phyloP scores from a whole-genome alignment of 1,140 invertebrate genomes.

The Acromyrmex heyeri region DNA sequence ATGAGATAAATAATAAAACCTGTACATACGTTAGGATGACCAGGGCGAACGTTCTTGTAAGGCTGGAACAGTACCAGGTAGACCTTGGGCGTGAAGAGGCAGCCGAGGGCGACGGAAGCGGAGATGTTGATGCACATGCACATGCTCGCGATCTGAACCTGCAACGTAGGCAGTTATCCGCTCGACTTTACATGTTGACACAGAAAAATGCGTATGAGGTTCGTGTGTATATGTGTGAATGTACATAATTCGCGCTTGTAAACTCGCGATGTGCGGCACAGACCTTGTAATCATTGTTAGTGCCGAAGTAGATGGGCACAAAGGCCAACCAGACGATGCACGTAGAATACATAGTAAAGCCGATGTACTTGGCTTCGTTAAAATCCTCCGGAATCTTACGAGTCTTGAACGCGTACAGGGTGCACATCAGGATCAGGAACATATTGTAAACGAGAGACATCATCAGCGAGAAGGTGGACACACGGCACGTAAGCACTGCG shows the following conservation, averaged over 20 bases:
- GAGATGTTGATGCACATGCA: slow-evolving; percentile 93
- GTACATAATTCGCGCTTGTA: neutral
- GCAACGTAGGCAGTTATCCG: slow-evolving; percentile 69
- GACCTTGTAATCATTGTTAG: slow-evolving; percentile 89
- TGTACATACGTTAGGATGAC: slow-evolving; percentile 83
- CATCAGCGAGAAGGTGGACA: slow-evolving; percentile 90
- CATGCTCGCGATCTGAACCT: slow-evolving; percentile 93
- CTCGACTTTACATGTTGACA: slow-evolving; percentile 59
- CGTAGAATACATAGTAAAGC: slow-evolving; percentile 93
- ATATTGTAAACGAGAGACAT: slow-evolving; percentile 93
- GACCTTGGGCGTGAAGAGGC: slow-evolving; percentile 93
- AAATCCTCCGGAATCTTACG: slow-evolving; percentile 92
- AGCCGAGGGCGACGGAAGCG: slow-evolving; percentile 92
- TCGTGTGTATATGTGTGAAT: neutral
- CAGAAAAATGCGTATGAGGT: slow-evolving; percentile 36
- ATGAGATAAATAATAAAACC: neutral
- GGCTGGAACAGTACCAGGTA: slow-evolving; percentile 92
- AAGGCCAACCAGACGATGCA: slow-evolving; percentile 93
- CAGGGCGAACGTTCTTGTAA: slow-evolving; percentile 91
- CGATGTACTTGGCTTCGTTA: slow-evolving; percentile 91
- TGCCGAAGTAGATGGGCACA: slow-evolving; percentile 91
- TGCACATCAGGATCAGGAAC: slow-evolving; percentile 91
- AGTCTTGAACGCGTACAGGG: slow-evolving; percentile 92
- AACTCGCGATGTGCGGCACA: neutral
- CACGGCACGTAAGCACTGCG: slow-evolving; percentile 90